Evolutionary conservation across 2,888 invertebrate genomes (phyloP).

Genomic region (Pachliopta kotzebuea): DNA sequence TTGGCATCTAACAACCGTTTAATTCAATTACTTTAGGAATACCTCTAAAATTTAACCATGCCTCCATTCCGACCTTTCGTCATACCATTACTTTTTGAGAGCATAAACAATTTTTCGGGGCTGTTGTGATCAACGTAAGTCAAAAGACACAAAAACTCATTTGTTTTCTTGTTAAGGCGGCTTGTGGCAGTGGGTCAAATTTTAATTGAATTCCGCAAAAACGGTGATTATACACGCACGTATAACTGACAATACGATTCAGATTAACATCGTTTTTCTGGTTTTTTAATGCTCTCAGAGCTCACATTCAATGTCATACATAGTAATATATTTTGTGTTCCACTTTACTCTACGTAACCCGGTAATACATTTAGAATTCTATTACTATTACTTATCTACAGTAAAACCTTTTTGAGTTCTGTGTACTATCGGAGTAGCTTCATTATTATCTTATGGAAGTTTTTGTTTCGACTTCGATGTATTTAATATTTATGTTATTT

Average conservation of each 20-base stretch:
- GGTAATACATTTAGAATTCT: slow-evolving; percentile 10
- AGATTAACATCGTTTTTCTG: slow-evolving; percentile 45
- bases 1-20: slow-evolving; percentile 35
- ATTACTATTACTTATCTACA: slow-evolving; percentile 1
- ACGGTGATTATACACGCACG: slow-evolving; percentile 73
- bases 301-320: slow-evolving; percentile 30
- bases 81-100: slow-evolving; percentile 28
- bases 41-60: slow-evolving; percentile 39
- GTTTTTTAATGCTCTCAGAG: slow-evolving; percentile 33
- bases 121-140: slow-evolving; percentile 38
- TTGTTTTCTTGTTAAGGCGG: slow-evolving; percentile 48
- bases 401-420: not conserved
- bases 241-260: slow-evolving; percentile 53
- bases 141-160: slow-evolving; percentile 37
- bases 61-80: slow-evolving; percentile 29
- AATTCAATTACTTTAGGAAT: slow-evolving; percentile 45
- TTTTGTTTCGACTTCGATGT: no score
- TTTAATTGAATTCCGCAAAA: slow-evolving; percentile 74
- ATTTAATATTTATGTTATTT: no score
- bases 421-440: no score
- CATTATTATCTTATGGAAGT: no score
- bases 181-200: slow-evolving; percentile 65
- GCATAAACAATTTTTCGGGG: slow-evolving; percentile 37
- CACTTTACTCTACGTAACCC: slow-evolving; percentile 27
- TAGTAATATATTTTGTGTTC: slow-evolving; percentile 35